Evolutionary conservation across 2,797 vertebrate genomes (phyloP), one percentile per base, ranked within the genome.

Genomic region (Dromococcyx pavoninus): DNA sequence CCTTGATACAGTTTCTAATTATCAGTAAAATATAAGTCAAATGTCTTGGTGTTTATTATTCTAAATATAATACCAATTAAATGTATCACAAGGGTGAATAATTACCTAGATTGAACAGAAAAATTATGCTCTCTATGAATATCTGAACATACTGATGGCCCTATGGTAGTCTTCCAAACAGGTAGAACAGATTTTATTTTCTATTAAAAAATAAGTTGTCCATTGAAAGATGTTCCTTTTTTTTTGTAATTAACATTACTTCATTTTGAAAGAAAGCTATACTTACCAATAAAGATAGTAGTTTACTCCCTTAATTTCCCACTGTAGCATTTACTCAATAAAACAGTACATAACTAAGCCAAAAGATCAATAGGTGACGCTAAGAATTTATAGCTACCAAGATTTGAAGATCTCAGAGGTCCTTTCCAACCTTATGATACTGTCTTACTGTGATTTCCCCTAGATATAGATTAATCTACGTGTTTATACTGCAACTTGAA

Each of bases 341-440:
- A 88, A 64, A 53, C 60, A 50, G 51, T 51, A 64, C 8, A 80
- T 62, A 88, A 91, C 41, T 35, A 77, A 86, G 58, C 82, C 24
- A 60, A 80, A 72, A 86, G 48, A 96, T 86, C 91, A 90, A 88
- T 93, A 91, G 12, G 24, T 73, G 86, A 83, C 39, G 67, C 53
- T n/a, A 16, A 39, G 72, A 95, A 93, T 91, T 94, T 73, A 82
- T 7, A 89, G 75, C n/a, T 89, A 51, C 37, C 3, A n/a, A 73
- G 56, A 62, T n/a, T n/a, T n/a, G n/a, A n/a, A n/a, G n/a, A n/a
- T n/a, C n/a, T n/a, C n/a, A n/a, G n/a, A n/a, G n/a, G n/a, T n/a
- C n/a, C n/a, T n/a, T n/a, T n/a, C n/a, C n/a, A n/a, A n/a, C n/a
- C n/a, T n/a, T n/a, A n/a, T n/a, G n/a, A n/a, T n/a, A n/a, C n/a